Percentiles rank a stretch among this genome's conserved stretches.
These are phyloP conservation scores for Monoplex corrugatus DNA, from an alignment of 2,888 invertebrate genomes.

Conservation along the genomic window DNA sequence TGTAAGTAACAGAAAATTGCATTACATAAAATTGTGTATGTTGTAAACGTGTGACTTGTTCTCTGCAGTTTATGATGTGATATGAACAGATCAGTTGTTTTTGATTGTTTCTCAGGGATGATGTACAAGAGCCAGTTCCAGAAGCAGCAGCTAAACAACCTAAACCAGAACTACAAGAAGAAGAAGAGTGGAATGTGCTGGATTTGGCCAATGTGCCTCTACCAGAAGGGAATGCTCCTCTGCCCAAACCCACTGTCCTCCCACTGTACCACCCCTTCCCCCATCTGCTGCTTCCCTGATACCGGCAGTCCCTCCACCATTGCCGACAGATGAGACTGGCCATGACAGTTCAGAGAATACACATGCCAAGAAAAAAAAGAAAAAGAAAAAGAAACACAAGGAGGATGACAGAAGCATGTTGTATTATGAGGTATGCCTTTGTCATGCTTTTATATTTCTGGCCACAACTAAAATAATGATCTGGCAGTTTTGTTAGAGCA, in stretches of 20 bases:
- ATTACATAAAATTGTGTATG: too few relatives aligned
- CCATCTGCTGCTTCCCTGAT: neutral
- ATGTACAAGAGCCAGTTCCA: neutral
- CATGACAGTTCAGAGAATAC: neutral
- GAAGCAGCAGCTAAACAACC: neutral
- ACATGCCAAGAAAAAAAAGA: conserved; percentile 40
- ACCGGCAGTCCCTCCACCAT: neutral
- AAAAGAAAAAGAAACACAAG: conserved; percentile 45
- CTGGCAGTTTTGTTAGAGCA: too few relatives aligned
- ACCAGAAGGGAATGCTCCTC: conserved; percentile 36
- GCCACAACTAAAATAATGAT: too few relatives aligned
- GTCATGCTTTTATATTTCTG: too few relatives aligned
- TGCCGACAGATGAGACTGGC: neutral
- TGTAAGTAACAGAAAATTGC: too few relatives aligned
- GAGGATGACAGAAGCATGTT: conserved; percentile 16
- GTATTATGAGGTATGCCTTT: conserved; percentile 17
- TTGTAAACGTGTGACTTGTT: too few relatives aligned
- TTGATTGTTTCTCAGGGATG: conserved; percentile 17
- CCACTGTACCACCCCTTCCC: neutral
- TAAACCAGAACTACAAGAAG: neutral
- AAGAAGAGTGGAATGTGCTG: neutral
- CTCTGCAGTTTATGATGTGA: too few relatives aligned
- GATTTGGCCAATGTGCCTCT: conserved; percentile 43
- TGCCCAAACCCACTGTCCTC: neutral
- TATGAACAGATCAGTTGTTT: neutral